phyloP scores from a whole-genome alignment of 2,797 vertebrate species.

The Poeciliopsis turneri region DNA sequence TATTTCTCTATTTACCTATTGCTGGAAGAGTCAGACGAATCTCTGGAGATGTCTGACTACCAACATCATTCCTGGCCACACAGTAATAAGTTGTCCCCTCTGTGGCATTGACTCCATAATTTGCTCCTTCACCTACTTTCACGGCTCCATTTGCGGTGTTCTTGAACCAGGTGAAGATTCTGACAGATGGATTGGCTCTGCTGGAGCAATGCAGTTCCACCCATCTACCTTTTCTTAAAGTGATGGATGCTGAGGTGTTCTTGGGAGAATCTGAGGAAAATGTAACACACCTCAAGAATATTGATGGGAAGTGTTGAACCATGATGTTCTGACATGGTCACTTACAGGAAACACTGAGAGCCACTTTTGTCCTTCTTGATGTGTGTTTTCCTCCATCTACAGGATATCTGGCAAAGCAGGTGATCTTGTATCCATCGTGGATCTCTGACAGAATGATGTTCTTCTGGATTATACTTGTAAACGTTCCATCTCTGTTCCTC shows the following conservation, averaged over 20 bases:
- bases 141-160: not conserved
- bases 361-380: not conserved
- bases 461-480: constrained; percentile 9
- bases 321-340: not conserved
- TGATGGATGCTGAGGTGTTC: not conserved
- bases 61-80: not conserved
- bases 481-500: not conserved
- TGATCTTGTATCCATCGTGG: constrained; percentile 1
- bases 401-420: not conserved
- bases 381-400: not conserved
- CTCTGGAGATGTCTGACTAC: not conserved
- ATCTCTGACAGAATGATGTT: constrained; percentile 7
- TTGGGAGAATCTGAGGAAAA: constrained; percentile 4
- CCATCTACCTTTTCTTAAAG: not conserved
- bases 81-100: not conserved
- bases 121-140: constrained; percentile 1
- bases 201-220: not conserved
- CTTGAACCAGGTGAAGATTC: not conserved
- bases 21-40: not conserved
- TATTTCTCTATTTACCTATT: not conserved
- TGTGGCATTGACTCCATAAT: not conserved
- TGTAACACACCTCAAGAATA: not conserved
- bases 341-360: constrained; percentile 1
- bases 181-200: not conserved
- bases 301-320: not conserved